Percentiles rank a stretch among this genome's conserved stretches.
Evolutionary conservation across 2,888 invertebrate genomes (phyloP).

Genomic region (Holacanthella duospinosa): DNA sequence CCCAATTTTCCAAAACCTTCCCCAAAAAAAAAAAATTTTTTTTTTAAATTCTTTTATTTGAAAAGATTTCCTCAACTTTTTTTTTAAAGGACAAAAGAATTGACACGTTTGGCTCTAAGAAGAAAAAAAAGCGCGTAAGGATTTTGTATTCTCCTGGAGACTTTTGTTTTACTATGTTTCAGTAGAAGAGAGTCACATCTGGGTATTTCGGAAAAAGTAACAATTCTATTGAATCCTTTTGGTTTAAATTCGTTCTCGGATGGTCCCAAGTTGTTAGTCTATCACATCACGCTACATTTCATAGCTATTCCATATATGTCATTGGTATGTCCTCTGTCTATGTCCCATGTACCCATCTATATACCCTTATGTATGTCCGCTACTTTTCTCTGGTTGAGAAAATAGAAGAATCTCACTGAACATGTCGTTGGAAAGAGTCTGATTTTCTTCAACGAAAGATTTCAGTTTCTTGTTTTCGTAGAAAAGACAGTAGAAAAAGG

Average conservation of each 20-base stretch:
- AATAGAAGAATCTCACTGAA: not conserved
- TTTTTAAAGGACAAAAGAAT: not conserved
- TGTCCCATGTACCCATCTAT: too few relatives aligned
- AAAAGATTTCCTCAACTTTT: not conserved
- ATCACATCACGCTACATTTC: not conserved
- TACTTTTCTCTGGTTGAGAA: not conserved
- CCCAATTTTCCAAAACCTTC: not conserved
- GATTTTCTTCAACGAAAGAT: not conserved
- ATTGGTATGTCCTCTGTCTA: too few relatives aligned
- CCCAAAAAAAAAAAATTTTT: not conserved
- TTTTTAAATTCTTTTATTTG: not conserved
- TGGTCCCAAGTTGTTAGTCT: conserved; percentile 4
- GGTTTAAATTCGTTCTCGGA: not conserved
- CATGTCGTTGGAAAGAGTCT: not conserved
- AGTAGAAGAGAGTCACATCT: not conserved
- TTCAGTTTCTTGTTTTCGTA: conserved; percentile 1
- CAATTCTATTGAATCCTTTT: not conserved
- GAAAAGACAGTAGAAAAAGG: conserved; percentile 8
- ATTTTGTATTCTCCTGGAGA: not conserved
- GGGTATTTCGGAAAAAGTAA: not conserved
- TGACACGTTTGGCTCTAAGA: not conserved
- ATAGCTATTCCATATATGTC: not conserved
- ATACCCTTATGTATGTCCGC: too few relatives aligned
- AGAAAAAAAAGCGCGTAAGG: not conserved
- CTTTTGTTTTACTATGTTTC: not conserved